Conservation (phyloP, 2,113 vertebrate species). For the Aviceda subcristata region DNA sequence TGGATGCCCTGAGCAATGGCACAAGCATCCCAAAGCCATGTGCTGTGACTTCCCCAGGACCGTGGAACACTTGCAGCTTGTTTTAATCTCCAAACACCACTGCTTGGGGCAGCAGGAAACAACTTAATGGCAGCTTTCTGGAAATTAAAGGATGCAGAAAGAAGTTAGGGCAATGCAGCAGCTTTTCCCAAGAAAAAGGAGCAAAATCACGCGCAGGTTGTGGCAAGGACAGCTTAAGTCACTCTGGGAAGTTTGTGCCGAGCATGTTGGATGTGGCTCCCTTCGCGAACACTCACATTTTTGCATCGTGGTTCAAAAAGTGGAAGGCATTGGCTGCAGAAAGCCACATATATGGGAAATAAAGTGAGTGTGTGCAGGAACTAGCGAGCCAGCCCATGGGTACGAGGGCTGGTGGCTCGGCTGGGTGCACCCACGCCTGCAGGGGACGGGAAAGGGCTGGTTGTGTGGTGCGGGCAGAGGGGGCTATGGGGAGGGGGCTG, state of each 20-base stretch:
- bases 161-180: background rate
- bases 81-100: background rate
- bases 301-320: background rate
- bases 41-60: background rate
- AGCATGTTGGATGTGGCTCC: background rate
- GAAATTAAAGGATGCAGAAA: background rate
- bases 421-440: too few species aligned
- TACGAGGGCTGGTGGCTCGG: fast-evolving
- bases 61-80: fast-evolving
- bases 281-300: background rate
- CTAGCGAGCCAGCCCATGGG: background rate
- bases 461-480: background rate
- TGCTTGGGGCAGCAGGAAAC: background rate
- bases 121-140: background rate
- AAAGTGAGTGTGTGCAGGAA: background rate
- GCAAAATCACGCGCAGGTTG: fast-evolving
- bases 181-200: background rate
- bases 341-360: background rate
- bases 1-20: background rate
- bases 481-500: background rate
- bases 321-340: background rate
- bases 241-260: background rate
- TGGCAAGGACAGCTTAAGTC: background rate
- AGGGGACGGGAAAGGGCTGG: background rate
- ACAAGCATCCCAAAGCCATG: background rate